Evolutionary conservation across 1,140 invertebrate species (phyloP), one percentile per base, ranked within the genome.

Genomic region (Macrobrachium rosenbergii): DNA sequence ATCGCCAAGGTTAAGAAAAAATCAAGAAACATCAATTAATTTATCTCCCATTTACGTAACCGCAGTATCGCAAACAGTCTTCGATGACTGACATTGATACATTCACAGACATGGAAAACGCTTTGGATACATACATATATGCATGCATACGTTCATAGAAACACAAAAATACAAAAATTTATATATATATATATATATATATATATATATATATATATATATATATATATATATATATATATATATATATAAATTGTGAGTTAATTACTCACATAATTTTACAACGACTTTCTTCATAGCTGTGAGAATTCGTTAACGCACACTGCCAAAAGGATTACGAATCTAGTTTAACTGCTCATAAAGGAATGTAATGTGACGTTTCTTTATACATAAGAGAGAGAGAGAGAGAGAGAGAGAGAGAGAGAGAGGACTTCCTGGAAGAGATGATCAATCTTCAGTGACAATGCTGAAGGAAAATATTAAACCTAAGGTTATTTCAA

Each of bases 121-220:
- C 45, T 6, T 52, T 64, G 12, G 5, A 64, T 64, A 64, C 12
- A 64, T 64, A 64, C 12, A 64, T 64, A 64, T 64, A 64, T 64
- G 12, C 12, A 64, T 64, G 12, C 12, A 64, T 64, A 64, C 12
- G 12, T 64, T 6, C 12, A n/a, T n/a, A n/a, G n/a, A n/a, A n/a
- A n/a, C n/a, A n/a, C n/a, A n/a, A n/a, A n/a, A n/a, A 64, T 64
- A 64, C 12, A 64, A 6, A 64, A 6, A 64, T 64, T 6, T 64
- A 64, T 64, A 64, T 64, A 64, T 64, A 64, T 64, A 64, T 64
- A 64, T 64, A 64, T 64, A 64, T 64, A 64, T 64, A 64, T 64
- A 64, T 64, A 64, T 64, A 64, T 64, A 64, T 64, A 64, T 64
- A 64, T 64, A 64, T 64, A 64, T 64, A 23, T 64, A 64, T 64